Evolutionary conservation across 2,113 vertebrate species (phyloP).

Genomic region (Micromys minutus): DNA sequence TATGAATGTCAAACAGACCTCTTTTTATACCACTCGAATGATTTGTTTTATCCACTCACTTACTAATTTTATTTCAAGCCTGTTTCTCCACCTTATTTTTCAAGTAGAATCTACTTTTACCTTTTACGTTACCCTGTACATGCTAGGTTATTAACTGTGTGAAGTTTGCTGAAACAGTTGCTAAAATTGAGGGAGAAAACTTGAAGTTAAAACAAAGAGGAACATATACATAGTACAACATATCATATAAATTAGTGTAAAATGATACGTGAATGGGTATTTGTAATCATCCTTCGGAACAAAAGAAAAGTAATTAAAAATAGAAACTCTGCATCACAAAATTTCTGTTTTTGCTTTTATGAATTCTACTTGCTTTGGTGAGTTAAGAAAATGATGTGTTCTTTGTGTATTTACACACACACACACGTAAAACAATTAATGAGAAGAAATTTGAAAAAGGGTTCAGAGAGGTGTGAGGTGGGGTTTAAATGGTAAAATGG

Average conservation of each 20-base stretch:
- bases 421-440: not conserved
- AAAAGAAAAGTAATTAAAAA: constrained; percentile 16
- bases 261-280: not conserved
- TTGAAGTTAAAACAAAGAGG: constrained; percentile 17
- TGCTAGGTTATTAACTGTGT: not conserved
- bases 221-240: not conserved
- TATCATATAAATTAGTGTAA: constrained; percentile 29
- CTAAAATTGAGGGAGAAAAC: constrained; percentile 14
- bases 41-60: constrained; percentile 41
- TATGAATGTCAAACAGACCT: not conserved
- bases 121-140: not conserved
- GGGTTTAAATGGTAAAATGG: too few relatives aligned
- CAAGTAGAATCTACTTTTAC: constrained; percentile 5
- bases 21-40: not conserved
- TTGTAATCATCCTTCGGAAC: constrained; percentile 36
- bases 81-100: constrained; percentile 17
- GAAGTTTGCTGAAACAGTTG: not conserved
- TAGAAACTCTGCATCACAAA: not conserved
- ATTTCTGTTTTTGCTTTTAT: not conserved
- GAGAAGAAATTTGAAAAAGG: not conserved
- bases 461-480: too few relatives aligned
- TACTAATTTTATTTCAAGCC: not conserved
- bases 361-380: not conserved
- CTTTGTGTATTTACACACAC: not conserved
- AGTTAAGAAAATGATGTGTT: not conserved